Evolutionary conservation across 2,797 vertebrate species (phyloP).

Genomic region (Eurystomus glaucurus): DNA sequence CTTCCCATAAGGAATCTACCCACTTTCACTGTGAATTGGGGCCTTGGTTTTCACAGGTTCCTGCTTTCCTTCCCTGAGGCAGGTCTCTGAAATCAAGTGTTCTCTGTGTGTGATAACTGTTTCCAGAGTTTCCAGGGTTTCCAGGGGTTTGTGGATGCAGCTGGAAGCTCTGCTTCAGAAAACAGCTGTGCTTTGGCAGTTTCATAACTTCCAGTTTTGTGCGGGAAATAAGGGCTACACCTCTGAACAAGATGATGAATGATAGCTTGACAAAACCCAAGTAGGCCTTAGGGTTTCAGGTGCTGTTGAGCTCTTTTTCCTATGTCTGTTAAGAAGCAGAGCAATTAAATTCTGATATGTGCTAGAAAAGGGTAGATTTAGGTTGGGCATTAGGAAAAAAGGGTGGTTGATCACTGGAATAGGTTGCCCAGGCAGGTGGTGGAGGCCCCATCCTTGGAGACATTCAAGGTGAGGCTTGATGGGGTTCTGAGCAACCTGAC

Average conservation of each 20-base stretch:
- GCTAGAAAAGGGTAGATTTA: no score
- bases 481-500: no score
- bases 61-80: neutral
- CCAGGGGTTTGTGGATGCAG: neutral
- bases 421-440: no score
- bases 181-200: neutral
- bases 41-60: neutral
- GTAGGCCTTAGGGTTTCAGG: neutral
- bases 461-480: no score
- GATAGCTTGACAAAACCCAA: neutral
- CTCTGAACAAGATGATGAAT: neutral
- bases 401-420: no score
- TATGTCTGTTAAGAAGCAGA: fast-evolving
- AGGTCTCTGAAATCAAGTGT: neutral
- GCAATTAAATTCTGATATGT: neutral
- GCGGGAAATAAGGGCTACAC: neutral
- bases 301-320: neutral
- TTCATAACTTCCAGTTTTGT: neutral
- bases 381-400: no score
- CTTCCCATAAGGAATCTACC: neutral
- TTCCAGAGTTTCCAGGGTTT: neutral
- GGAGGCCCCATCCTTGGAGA: no score
- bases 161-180: neutral
- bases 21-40: neutral
- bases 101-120: neutral